Percentiles rank a stretch among this genome's conserved stretches.
Evolutionary conservation across 2,113 vertebrate species (phyloP).

Genomic region (Guaruba guarouba): DNA sequence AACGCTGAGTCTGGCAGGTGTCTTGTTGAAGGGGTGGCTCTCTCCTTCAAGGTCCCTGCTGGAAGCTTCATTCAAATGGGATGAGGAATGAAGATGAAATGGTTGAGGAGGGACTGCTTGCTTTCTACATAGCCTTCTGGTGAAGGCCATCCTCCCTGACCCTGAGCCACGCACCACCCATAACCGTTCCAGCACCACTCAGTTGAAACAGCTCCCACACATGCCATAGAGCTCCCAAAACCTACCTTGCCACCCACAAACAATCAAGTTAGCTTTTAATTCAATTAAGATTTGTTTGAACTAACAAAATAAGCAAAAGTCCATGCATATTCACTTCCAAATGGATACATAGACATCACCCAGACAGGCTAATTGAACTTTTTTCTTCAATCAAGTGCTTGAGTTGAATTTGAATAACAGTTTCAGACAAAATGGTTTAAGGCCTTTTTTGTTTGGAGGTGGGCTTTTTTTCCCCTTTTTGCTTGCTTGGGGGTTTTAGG

Average conservation of each 20-base stretch:
- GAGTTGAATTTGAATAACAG: neutral
- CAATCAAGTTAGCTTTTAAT: neutral
- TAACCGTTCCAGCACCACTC: rapidly evolving
- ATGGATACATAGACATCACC: neutral
- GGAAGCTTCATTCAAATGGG: rapidly evolving
- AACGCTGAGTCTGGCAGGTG: neutral
- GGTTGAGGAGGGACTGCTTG: neutral
- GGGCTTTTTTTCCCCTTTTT: neutral
- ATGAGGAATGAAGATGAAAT: neutral
- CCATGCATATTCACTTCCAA: neutral
- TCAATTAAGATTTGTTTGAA: neutral
- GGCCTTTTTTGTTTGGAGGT: neutral
- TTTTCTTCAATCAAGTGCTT: neutral
- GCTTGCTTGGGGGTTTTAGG: neutral
- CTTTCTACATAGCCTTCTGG: neutral
- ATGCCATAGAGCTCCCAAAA: rapidly evolving
- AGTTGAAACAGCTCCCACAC: neutral
- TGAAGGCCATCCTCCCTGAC: neutral
- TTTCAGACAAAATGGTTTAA: neutral
- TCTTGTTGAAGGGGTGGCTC: no score
- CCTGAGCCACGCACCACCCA: rapidly evolving
- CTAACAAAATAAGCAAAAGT: neutral
- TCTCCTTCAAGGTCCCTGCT: neutral
- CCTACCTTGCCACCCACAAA: neutral
- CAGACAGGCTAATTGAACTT: neutral